Base-by-base conservation (phyloP, 2,888 invertebrate genomes). In the Escarpia spicata region DNA sequence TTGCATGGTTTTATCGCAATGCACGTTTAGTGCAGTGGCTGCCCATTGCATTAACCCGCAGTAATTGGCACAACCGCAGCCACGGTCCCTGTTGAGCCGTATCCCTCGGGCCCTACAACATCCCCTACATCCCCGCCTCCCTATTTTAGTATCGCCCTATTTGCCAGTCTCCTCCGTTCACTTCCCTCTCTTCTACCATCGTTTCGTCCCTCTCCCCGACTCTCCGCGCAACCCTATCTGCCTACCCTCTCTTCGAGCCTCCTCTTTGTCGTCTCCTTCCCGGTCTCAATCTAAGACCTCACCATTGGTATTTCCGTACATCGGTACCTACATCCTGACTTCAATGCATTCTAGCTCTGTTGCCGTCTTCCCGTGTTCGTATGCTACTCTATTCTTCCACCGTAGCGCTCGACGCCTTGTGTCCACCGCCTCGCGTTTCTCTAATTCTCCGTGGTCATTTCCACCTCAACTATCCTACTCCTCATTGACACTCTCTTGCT, bases 21-120 rank as follows among this genome's bases (percentile, higher is more conserved):
- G 75, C 75, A 9, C 75, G n/a, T 75, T 6, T 75, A 75, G 75
- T 75, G 75, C 75, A 75, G 75, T 26, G 2, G 75, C 19, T 26
- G 75, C 19, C 75, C 75, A 75, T 75, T 75, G 75, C 75, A 75
- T 75, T 75, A 75, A 75, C 75, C 19, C 75, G 75, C 75, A 75
- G 26, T 75, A 75, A 75, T 75, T 75, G 75, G 75, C 75, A 75
- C 75, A 26, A n/a, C n/a, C 75, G 26, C 75, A 75, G 75, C 75
- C 6, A 75, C 26, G 75, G 19, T 75, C 75, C 75, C 75, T 19
- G 75, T 19, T 75, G 75, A 19, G 26, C 4, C n/a, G 19, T 19
- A 6, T 75, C 75, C 75, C 75, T 6, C 75, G 19, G 19, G 75
- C 75, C 75, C 75, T 52, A 15, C n/a, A 19, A 26, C 75, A n/a